Evolutionary conservation across 1,140 invertebrate genomes (phyloP).

Genomic region (Cotesia typhae): DNA sequence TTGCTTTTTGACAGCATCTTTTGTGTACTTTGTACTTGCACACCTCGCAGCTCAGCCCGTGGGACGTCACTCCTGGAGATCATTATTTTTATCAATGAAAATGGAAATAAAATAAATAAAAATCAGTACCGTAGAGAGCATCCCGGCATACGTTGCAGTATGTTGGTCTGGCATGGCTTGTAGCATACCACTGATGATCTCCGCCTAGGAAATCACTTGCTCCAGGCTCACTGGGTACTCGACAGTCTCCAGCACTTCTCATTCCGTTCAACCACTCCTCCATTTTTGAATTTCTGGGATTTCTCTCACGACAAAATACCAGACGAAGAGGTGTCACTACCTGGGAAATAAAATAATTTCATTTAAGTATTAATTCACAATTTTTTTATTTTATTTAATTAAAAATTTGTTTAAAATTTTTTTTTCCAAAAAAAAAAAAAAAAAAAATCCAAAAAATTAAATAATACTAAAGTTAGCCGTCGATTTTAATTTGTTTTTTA

Average conservation of each 20-base stretch:
- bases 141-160: conserved; percentile 97
- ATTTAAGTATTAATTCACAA: too few relatives aligned
- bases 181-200: conserved; percentile 92
- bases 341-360: conserved; percentile 65
- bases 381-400: too few relatives aligned
- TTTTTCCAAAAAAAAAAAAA: too few relatives aligned
- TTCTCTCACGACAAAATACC: conserved; percentile 81
- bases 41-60: conserved; percentile 94
- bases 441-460: too few relatives aligned
- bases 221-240: conserved; percentile 70
- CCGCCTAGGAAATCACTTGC: conserved; percentile 81
- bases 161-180: conserved; percentile 91
- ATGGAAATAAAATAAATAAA: conserved; percentile 20
- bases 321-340: conserved; percentile 88
- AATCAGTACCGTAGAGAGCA: conserved; percentile 75
- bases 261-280: conserved; percentile 87
- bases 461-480: too few relatives aligned
- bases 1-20: conserved; percentile 88
- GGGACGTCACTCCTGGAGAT: conserved; percentile 82
- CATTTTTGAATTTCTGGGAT: conserved; percentile 77
- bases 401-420: too few relatives aligned
- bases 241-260: conserved; percentile 76
- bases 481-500: too few relatives aligned
- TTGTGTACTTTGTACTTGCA: conserved; percentile 98
- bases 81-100: conserved; percentile 29